Evolutionary conservation across 1,140 invertebrate species (phyloP).

Genomic region (Sarcophaga bullata): DNA sequence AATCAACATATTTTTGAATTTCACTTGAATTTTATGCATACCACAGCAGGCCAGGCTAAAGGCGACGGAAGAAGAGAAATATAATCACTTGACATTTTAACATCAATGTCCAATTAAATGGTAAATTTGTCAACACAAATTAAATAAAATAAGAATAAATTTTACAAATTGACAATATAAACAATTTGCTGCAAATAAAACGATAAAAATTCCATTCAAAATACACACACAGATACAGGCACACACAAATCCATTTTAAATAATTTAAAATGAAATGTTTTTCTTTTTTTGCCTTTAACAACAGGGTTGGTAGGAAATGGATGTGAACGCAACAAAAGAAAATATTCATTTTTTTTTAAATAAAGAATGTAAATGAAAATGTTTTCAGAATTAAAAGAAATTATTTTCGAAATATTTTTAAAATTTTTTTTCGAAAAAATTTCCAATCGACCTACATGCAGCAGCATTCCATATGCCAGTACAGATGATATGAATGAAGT

Average conservation of each 20-base stretch:
- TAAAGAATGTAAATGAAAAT: too few species aligned
- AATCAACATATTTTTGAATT: too few species aligned
- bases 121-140: conserved; percentile 25
- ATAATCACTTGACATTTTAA: conserved; percentile 26
- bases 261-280: not conserved
- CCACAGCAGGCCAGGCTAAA: too few species aligned
- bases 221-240: not conserved
- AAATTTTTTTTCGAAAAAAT: not conserved
- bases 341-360: not conserved
- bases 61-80: too few species aligned
- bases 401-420: too few species aligned
- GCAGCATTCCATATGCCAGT: not conserved
- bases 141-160: conserved; percentile 27
- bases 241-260: not conserved
- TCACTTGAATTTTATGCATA: too few species aligned
- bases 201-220: not conserved
- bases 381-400: too few species aligned
- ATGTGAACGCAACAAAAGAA: not conserved
- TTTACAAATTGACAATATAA: conserved; percentile 26
- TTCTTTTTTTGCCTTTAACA: not conserved
- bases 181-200: conserved; percentile 17
- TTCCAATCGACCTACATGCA: not conserved
- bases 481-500: conserved; percentile 20
- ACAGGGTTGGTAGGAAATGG: not conserved
- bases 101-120: conserved; percentile 25